Evolutionary conservation across 2,797 vertebrate species (phyloP).

Genomic region (Neomorphus geoffroyi): DNA sequence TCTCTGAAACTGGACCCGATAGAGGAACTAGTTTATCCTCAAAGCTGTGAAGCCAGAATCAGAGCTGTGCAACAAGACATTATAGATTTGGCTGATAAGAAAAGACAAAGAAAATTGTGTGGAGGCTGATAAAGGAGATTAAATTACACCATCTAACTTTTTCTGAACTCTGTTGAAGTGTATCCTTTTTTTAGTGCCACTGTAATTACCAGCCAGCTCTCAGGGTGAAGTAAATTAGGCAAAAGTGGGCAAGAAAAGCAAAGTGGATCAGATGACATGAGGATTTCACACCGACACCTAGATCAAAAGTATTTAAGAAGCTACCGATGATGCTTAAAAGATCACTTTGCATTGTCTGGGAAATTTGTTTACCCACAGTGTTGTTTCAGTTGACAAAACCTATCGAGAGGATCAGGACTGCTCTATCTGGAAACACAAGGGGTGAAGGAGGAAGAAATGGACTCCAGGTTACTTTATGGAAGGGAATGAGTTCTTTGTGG

Average conservation of each 20-base stretch:
- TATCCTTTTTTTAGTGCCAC: neutral
- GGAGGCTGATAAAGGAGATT: neutral
- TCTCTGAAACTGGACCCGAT: neutral
- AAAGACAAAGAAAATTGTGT: neutral
- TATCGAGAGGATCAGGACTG: neutral
- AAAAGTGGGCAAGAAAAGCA: neutral
- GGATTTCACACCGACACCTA: neutral
- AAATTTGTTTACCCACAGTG: neutral
- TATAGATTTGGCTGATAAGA: neutral
- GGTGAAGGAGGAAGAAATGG: neutral
- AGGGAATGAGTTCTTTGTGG: neutral
- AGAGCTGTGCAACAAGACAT: neutral
- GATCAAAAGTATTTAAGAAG: neutral
- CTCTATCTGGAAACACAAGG: neutral
- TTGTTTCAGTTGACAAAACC: neutral
- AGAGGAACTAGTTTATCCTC: neutral
- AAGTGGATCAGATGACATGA: neutral
- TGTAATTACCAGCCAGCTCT: neutral
- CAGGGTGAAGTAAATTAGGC: neutral
- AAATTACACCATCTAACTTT: neutral
- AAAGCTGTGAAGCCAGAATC: neutral
- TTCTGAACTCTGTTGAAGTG: neutral
- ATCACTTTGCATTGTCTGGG: neutral
- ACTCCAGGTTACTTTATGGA: neutral
- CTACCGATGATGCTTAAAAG: neutral